Evolutionary conservation across 2,113 vertebrate species (phyloP), one percentile per base, ranked within the genome.

Genomic region (Corydoras maculifer): DNA sequence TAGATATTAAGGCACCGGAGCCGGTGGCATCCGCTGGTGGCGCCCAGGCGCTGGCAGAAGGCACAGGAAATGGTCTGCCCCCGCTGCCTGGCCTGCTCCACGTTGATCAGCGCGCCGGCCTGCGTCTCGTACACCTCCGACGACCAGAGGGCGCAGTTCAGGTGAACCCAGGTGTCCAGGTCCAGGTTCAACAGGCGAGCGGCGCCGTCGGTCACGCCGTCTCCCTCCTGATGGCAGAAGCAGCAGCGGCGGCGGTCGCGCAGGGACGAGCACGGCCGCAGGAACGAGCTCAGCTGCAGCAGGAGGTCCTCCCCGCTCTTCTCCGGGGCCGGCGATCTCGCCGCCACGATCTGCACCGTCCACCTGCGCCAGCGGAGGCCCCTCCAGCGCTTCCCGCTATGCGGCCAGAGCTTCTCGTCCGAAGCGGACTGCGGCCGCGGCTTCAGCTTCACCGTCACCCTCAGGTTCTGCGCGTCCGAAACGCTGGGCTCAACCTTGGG

Each of bases 91-190:
- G 96, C 96, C 0, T 97, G 86, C 67, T 98, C 96, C 72, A 99
- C 96, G 0, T 99, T 99, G 75, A 99, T 99, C 78, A 99, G 91
- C 78, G 96, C 96, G 8, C 96, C 96, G n/a, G 96, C 94, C 87
- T 99, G 96, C 50, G 96, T 99, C 90, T 99, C 96, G 0, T 99
- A 99, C 77, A 99, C 96, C 85, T 99, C 96, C 0, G 93, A 95
- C 58, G 96, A 99, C 96, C 96, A 99, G 74, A 99, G 93, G 13
- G 96, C 96, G 25, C 96, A 99, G 80, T 99, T 99, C 74, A 99
- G 83, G 83, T 99, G 96, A 70, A 98, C 96, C 96, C 96, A 99
- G 5, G 93, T 91, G 78, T 99, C 96, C 57, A 98, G 87, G 81
- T 99, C 96, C 3, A 99, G 87, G 85, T 98, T 99, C 32, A 99